Evolutionary conservation across 2,888 invertebrate species (phyloP).

Genomic region (Sarcophaga carnaria): DNA sequence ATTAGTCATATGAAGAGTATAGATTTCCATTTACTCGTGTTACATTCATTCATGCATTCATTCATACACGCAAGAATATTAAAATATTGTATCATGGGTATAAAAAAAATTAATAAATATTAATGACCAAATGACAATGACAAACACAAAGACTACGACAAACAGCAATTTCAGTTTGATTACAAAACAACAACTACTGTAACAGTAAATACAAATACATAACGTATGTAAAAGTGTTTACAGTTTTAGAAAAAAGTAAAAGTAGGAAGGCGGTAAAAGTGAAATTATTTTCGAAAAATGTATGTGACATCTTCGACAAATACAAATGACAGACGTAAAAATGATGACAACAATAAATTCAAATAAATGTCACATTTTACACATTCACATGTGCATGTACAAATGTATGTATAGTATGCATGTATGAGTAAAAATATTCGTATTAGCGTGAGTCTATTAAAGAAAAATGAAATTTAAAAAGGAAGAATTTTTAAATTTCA

Average conservation of each 20-base stretch:
- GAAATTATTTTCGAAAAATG: slow-evolving; percentile 24
- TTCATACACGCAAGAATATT: slow-evolving; percentile 43
- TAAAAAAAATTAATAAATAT: slow-evolving; percentile 76
- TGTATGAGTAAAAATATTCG: not conserved
- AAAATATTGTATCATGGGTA: slow-evolving; percentile 53
- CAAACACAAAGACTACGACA: slow-evolving; percentile 56
- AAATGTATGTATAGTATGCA: not conserved
- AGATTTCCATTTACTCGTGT: slow-evolving; percentile 31
- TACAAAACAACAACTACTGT: slow-evolving; percentile 36
- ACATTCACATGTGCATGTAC: not conserved
- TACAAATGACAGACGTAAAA: slow-evolving; percentile 62
- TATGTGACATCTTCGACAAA: slow-evolving; percentile 63
- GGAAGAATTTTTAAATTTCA: too few species aligned
- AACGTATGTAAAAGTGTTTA: not conserved
- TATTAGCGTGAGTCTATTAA: too few species aligned
- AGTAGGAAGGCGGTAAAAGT: not conserved
- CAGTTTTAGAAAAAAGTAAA: not conserved
- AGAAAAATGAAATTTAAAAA: too few species aligned
- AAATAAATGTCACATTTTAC: slow-evolving; percentile 64
- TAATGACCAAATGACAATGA: slow-evolving; percentile 77
- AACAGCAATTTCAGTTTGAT: slow-evolving; percentile 55
- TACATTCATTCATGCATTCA: not conserved
- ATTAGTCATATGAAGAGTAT: slow-evolving; percentile 1
- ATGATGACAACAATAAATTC: slow-evolving; percentile 64
- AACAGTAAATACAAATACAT: not conserved